Evolutionary conservation across 2,888 invertebrate species (phyloP).

Genomic region (Himalopsyche tibetana): DNA sequence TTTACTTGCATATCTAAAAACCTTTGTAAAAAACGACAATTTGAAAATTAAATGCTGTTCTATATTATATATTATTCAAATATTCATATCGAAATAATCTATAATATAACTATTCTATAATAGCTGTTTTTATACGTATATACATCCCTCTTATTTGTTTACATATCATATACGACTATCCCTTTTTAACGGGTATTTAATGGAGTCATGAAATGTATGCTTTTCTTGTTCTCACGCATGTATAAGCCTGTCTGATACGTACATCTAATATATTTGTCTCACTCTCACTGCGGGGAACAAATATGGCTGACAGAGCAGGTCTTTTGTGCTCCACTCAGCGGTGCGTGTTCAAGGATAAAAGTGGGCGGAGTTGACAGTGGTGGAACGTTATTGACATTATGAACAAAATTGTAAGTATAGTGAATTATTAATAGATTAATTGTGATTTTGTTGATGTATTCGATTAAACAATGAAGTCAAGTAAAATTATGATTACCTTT

Average conservation of each 20-base stretch:
- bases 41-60: too few species aligned
- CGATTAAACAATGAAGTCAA: too few species aligned
- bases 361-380: conserved; percentile 64
- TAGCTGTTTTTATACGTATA: conserved; percentile 44
- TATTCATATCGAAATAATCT: background rate
- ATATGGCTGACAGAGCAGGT: conserved; percentile 63
- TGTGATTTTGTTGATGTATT: too few species aligned
- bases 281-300: conserved; percentile 58
- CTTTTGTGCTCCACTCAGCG: conserved; percentile 61
- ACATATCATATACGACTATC: conserved; percentile 50
- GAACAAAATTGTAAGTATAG: too few species aligned
- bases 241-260: conserved; percentile 14
- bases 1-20: too few species aligned
- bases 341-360: conserved; percentile 60
- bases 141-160: conserved; percentile 55
- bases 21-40: too few species aligned
- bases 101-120: background rate
- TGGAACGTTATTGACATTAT: conserved; percentile 27
- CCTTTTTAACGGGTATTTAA: conserved; percentile 53
- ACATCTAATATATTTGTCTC: conserved; percentile 49
- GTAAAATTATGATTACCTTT: too few species aligned
- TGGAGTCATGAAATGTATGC: conserved; percentile 54
- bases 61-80: background rate
- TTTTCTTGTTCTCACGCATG: conserved; percentile 57
- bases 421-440: too few species aligned